A percentile compares a stretch with the other conserved stretches of the same genome.
phyloP scores from a whole-genome alignment of 1,140 invertebrate species.

The Drosophila sproati region DNA sequence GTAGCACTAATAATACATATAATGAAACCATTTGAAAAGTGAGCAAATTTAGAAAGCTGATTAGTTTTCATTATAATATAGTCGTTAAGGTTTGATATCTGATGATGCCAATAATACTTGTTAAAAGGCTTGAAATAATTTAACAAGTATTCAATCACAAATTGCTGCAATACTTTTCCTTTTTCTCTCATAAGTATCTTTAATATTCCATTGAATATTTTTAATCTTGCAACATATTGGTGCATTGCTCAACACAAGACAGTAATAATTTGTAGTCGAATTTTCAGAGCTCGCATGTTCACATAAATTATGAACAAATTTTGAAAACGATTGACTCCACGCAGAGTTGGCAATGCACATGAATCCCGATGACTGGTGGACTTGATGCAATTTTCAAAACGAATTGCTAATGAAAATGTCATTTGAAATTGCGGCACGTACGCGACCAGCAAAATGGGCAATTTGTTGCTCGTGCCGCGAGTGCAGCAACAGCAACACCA shows the following conservation, averaged over 20 bases:
- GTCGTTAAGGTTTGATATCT: neutral
- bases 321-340: conserved; percentile 10
- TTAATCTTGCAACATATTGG: conserved; percentile 33
- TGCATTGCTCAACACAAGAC: conserved; percentile 29
- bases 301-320: conserved; percentile 49
- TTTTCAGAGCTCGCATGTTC: conserved; percentile 27
- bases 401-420: conserved; percentile 83
- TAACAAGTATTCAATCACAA: neutral
- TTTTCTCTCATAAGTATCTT: conserved; percentile 1
- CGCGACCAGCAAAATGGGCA: conserved; percentile 72
- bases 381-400: conserved; percentile 73
- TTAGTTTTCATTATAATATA: neutral
- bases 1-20: no score
- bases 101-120: neutral
- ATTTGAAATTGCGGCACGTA: conserved; percentile 80
- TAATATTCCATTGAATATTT: conserved; percentile 11
- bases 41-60: neutral
- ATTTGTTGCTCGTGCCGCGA: conserved; percentile 73
- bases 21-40: neutral
- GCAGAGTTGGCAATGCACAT: conserved; percentile 21
- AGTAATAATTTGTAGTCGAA: conserved; percentile 39
- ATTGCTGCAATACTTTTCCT: conserved; percentile 4
- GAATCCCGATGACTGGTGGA: conserved; percentile 49
- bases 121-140: neutral
- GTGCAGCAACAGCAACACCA: conserved; percentile 29